Evolutionary conservation across 2,888 invertebrate species (phyloP), one percentile per base, ranked within the genome.

Genomic region (Lysandra bellargus): DNA sequence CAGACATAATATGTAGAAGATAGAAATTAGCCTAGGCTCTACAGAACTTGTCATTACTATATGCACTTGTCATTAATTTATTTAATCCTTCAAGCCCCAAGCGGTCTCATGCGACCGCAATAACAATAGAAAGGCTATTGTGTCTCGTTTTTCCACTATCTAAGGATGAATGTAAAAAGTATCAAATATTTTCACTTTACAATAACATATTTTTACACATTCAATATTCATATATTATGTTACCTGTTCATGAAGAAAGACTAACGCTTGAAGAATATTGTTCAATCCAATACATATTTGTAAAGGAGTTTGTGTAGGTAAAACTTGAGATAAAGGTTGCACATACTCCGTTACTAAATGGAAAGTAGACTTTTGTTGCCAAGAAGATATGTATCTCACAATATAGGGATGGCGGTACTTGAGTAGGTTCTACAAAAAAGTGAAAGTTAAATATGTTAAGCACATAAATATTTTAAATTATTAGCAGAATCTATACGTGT

Each of bases 341-440:
- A 97, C 97, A 89, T 96, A 96, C 90, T 98, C 98, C 1, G 98
- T 98, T 1, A 97, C 97, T 81, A 98, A 94, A 88, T 96, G 96
- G 84, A 96, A 96, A 82, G 96, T 97, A 12, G 97, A 96, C 73
- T 96, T 96, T 84, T 97, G 96, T 81, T 96, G 96, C 96, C 98
- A 98, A 1, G 97, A 97, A 40, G 97, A 96, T 82, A 98, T 95
- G 87, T 97, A 98, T 86, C 96, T 97, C 14, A 98, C 91, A 84
- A 98, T 98, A 85, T 96, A 97, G 0, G 98, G 98, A 92, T 98
- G 98, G 0, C 98, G 96, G 89, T 97, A 96, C 80, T 97, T 96
- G 95, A 97, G 97, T 81, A 98, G 95, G 92, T 97, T 98, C 98
- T 98, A 90, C 79, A 96, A 95, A 44, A 49, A 80, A 57, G 79